Evolutionary conservation across 2,113 vertebrate genomes (phyloP).

Genomic region (Xiphias gladius): DNA sequence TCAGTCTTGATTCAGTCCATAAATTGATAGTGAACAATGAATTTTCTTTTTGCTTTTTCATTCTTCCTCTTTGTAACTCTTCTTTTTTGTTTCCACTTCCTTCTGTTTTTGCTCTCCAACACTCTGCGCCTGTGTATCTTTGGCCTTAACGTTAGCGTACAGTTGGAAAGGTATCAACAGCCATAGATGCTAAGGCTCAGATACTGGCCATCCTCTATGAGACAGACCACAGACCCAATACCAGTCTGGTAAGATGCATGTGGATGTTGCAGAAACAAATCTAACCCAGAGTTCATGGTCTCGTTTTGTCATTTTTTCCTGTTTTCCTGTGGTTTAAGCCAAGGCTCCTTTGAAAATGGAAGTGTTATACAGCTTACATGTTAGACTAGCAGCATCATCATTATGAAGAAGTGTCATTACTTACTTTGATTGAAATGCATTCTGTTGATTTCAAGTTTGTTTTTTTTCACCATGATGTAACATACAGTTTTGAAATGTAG

Average conservation of each 20-base stretch:
- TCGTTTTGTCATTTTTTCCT: background rate
- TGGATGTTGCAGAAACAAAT: constrained; percentile 5
- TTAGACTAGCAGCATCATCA: background rate
- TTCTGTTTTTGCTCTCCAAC: background rate
- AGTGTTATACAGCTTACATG: background rate
- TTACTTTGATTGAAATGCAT: background rate
- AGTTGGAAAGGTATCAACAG: constrained; percentile 92
- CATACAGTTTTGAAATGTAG: background rate
- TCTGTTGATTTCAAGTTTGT: background rate
- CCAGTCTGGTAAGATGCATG: constrained; percentile 90
- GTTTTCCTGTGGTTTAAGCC: background rate
- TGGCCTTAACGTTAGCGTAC: constrained; percentile 87
- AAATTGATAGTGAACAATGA: background rate
- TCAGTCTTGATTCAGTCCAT: background rate
- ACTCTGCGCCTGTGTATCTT: constrained; percentile 29
- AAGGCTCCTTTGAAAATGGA: background rate
- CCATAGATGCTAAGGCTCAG: constrained; percentile 94
- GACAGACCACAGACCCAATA: constrained; percentile 94
- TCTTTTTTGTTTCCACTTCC: constrained; percentile 16
- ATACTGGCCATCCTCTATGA: constrained; percentile 95
- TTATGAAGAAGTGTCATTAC: background rate
- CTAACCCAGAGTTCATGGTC: background rate
- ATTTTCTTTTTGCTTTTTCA: background rate
- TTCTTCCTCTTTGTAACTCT: constrained; percentile 15
- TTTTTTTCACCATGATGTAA: background rate